Conservation (phyloP, 2,888 invertebrate genomes). For the Mystacides longicornis region DNA sequence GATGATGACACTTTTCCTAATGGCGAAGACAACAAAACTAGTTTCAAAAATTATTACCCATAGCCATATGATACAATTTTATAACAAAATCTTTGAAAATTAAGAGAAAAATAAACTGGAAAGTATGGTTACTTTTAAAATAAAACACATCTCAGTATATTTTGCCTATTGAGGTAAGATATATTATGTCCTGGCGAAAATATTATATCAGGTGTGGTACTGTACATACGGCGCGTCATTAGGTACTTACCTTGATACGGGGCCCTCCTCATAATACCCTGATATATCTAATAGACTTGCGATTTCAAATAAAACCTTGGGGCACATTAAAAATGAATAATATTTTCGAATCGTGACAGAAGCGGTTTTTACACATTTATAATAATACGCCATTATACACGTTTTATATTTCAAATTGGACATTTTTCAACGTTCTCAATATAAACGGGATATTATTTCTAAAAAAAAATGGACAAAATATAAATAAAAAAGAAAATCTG, state of each 20-base stretch:
- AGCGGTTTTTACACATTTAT: slow-evolving; percentile 13
- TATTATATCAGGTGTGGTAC: slow-evolving; percentile 13
- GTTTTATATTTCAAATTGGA: too few species aligned
- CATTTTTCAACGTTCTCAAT: too few species aligned
- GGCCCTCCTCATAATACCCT: background rate
- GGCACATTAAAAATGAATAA: slow-evolving; percentile 26
- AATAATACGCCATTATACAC: too few species aligned
- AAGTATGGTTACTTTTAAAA: slow-evolving; percentile 10
- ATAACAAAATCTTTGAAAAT: background rate
- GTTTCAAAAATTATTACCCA: too few species aligned
- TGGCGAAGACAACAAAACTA: too few species aligned
- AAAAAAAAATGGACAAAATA: too few species aligned
- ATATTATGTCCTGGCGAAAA: slow-evolving; percentile 23
- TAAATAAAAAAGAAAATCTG: too few species aligned
- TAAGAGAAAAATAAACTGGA: background rate
- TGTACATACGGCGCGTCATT: too few species aligned
- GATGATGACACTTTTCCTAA: too few species aligned
- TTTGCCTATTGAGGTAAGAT: slow-evolving; percentile 26
- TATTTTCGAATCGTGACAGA: slow-evolving; percentile 25
- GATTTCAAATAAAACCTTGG: slow-evolving; percentile 20
- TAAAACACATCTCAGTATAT: slow-evolving; percentile 23
- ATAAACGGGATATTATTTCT: too few species aligned
- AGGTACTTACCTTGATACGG: background rate
- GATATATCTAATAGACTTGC: slow-evolving; percentile 4
- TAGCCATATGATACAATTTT: too few species aligned